Conservation (phyloP, 2,888 invertebrate species). For the Galeruca laticollis region DNA sequence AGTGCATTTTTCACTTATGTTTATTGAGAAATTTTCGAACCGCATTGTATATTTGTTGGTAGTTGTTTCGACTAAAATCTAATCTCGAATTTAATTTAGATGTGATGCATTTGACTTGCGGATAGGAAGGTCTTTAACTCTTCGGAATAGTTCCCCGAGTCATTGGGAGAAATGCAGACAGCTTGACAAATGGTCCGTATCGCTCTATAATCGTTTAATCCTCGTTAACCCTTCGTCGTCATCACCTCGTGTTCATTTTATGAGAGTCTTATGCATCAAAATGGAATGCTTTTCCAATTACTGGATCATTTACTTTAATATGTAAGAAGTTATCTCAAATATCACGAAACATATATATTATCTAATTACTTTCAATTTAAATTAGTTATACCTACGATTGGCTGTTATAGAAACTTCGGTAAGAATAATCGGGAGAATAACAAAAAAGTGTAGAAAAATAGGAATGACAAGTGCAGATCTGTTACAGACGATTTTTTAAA, state of each 20-base stretch:
- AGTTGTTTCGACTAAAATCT: background rate
- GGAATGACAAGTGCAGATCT: no score
- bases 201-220: slow-evolving; percentile 68
- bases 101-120: slow-evolving; percentile 1
- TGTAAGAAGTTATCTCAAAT: background rate
- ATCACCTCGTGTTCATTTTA: slow-evolving; percentile 59
- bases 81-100: slow-evolving; percentile 3
- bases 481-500: no score
- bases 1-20: background rate
- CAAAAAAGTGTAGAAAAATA: no score
- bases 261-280: slow-evolving; percentile 52
- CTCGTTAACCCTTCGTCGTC: slow-evolving; percentile 67
- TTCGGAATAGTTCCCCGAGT: slow-evolving; percentile 41
- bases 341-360: no score
- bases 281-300: slow-evolving; percentile 30
- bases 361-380: no score
- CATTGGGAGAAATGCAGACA: slow-evolving; percentile 56
- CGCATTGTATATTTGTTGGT: background rate
- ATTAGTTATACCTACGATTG: no score
- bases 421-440: no score
- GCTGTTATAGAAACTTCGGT: no score
- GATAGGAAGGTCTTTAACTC: slow-evolving; percentile 12
- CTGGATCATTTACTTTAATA: background rate
- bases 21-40: background rate
- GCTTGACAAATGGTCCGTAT: slow-evolving; percentile 67